Evolutionary conservation across 23 tunicate species (phyloP), one percentile per base, ranked within the genome.

Genomic region (Halocynthia aurantium): DNA sequence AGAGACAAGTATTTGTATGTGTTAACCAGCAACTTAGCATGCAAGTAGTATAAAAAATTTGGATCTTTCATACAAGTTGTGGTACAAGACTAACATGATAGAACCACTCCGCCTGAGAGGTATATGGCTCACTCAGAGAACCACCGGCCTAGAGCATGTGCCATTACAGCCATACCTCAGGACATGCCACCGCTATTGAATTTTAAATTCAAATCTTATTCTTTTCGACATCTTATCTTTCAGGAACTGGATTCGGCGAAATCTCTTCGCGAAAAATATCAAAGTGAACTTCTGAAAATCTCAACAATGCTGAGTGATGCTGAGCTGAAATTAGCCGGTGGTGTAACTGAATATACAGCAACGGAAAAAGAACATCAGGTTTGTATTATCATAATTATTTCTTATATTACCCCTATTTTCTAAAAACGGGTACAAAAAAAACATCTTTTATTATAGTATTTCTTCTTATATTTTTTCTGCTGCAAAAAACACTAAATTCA

Each of bases 231-330:
- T 71, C 5, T 9, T 5, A 71, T 10, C 10, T 19, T 64, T 13
- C 52, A 92, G 98, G 98, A 82, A 13, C 72, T 92, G 57, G 98
- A 86, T 57, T 52, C 75, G 6, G 92, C 98, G 22, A 55, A 80
- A 49, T 49, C 82, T 57, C 52, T 92, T 9, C 81, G 98, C 40
- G 86, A 86, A 50, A 93, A 92, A 62, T 92, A 86, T 61, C 92
- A 82, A 53, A 70, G 52, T 10, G 98, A 92, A 67, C 53, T 92
- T 61, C 83, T 86, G 78, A 74, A 77, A 12, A 92, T 92, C 6
- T 92, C 92, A 18, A 13, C 80, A 22, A 61, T 76, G 54, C 81
- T 92, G 17, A 61, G 71, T 49, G 50, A 82, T 49, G 70, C 84
- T 6, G 98, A 92, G 62, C 69, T 56, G 57, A 52, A 67, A 54